Percentiles rank a stretch among this genome's conserved stretches.
phyloP scores from a whole-genome alignment of 2,113 vertebrate species.

The Henicopernis longicauda region DNA sequence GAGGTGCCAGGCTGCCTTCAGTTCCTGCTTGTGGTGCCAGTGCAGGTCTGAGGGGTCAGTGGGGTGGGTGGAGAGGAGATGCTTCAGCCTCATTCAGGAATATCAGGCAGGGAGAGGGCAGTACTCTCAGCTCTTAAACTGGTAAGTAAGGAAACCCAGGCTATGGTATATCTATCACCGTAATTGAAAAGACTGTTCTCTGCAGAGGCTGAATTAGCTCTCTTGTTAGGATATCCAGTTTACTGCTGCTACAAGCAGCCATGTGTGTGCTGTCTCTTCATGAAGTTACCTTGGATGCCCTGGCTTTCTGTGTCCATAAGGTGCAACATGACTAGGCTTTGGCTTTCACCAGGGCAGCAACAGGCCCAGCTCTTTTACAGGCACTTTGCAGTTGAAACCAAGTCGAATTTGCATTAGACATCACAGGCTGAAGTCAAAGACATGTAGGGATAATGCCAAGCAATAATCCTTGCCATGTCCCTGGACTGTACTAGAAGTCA shows the following conservation, averaged over 20 bases:
- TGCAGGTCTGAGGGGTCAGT: background rate
- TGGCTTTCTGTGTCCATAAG: accelerated
- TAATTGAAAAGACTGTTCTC: background rate
- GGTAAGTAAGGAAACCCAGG: background rate
- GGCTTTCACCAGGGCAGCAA: background rate
- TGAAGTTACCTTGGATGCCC: background rate
- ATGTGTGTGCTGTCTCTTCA: background rate
- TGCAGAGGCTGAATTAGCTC: background rate
- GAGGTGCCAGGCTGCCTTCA: background rate
- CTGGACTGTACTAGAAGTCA: constrained; percentile 32
- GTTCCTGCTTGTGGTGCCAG: background rate
- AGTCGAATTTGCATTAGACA: background rate
- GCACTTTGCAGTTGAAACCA: background rate
- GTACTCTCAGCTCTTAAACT: background rate
- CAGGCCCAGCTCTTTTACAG: background rate
- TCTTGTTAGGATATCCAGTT: background rate
- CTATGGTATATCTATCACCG: background rate
- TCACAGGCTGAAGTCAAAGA: background rate
- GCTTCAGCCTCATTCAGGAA: background rate
- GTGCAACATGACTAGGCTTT: background rate
- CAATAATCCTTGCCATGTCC: background rate
- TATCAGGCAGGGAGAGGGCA: background rate
- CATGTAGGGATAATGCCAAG: background rate
- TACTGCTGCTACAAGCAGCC: background rate
- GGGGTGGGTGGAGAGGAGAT: background rate